phyloP scores from a whole-genome alignment of 2,888 invertebrate genomes.

The Drosophila multiciliata region DNA sequence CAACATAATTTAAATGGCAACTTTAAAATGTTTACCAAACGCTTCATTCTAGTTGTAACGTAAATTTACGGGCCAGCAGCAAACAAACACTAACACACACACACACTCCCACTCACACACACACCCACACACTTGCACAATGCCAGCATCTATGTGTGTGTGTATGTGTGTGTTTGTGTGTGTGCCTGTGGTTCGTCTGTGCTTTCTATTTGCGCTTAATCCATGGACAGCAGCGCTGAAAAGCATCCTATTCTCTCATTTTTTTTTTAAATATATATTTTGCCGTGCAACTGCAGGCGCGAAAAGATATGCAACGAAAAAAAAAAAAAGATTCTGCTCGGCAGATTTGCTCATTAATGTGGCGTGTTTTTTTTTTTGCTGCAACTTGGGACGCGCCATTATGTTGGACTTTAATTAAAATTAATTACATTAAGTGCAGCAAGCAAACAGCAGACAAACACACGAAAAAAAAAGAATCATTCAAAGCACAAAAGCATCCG shows the following conservation, averaged over 20 bases:
- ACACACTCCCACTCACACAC: conserved; percentile 11
- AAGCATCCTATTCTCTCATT: conserved; percentile 48
- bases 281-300: conserved; percentile 60
- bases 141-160: not conserved
- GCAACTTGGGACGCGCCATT: conserved; percentile 57
- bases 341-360: conserved; percentile 74
- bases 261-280: conserved; percentile 20
- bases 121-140: conserved; percentile 7
- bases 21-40: conserved; percentile 79
- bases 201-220: conserved; percentile 75
- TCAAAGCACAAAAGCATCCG: conserved; percentile 45
- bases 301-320: conserved; percentile 65
- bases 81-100: conserved; percentile 60
- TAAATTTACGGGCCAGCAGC: conserved; percentile 77
- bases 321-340: conserved; percentile 43
- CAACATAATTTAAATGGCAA: conserved; percentile 75
- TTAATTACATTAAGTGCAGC: conserved; percentile 84
- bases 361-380: conserved; percentile 53
- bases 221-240: conserved; percentile 63
- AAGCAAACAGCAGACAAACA: conserved; percentile 68
- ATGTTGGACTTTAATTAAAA: conserved; percentile 84
- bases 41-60: conserved; percentile 78
- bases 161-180: conserved; percentile 13
- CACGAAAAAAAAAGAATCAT: conserved; percentile 32
- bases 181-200: conserved; percentile 54